Evolutionary conservation across 2,888 invertebrate genomes (phyloP), one percentile per base, ranked within the genome.

Genomic region (Xylota sylvarum): DNA sequence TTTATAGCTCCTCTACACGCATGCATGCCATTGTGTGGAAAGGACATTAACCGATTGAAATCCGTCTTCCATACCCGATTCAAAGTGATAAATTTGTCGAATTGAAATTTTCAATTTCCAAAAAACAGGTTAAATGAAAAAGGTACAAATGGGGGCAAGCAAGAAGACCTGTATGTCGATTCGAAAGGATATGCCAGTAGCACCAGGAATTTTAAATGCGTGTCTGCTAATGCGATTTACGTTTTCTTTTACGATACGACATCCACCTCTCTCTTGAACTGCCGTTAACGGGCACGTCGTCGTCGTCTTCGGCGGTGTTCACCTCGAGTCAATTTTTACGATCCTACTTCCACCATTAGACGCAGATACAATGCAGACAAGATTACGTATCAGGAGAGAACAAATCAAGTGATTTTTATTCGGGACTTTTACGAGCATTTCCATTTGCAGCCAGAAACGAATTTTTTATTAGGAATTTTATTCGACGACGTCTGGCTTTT

Each of bases 201-300:
- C 72, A 65, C 72, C 10, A 64, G 72, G 58, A 69, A 69, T 69
- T 79, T 50, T 3, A n/a, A 84, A 79, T 79, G 84, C 80, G 80
- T 80, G 84, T 80, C 65, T 80, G 76, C 65, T 72, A 85, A 80
- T 80, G 85, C 80, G 80, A 80, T 85, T 85, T 85, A 85, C 67
- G 76, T 85, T 80, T 67, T 37, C 65, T 70, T 77, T 85, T 85
- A 85, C 76, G 85, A 77, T 85, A 85, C 76, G 85, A 77, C 80
- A 72, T 46, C 2, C 56, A 77, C 80, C 64, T 74, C 58, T n/a
- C n/a, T 80, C 52, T 73, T 76, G 70, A 69, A 65, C 60, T 23
- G 77, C 77, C 69, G 69, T 79, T 72, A 50, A 72, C 37, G 30
- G 40, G 37, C 12, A 10, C 14, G 40, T 12, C 32, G 23, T 23